Base-by-base conservation (phyloP, 2,888 invertebrate species). In the Xanthia icteritia region DNA sequence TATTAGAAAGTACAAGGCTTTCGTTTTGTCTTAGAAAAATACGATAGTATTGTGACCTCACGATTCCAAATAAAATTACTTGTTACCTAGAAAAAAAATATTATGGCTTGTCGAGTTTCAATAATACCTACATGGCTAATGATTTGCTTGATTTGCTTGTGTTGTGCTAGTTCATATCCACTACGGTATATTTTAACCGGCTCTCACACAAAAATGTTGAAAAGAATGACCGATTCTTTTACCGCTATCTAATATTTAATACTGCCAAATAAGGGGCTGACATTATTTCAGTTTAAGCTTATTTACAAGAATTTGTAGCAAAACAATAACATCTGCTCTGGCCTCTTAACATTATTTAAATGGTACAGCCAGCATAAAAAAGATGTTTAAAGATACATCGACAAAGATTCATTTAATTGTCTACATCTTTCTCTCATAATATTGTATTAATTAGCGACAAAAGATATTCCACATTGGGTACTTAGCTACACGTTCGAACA, bases 171-270 rank as follows among this genome's bases (percentile, higher is more conserved):
- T 58, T 5, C 31, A 11, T 31, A 54, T 27, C 5, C 31, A 36
- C n/a, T 58, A 68, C 42, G 27, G 54, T 63, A 63, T 23, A 51
- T 31, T 61, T 42, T 23, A 48, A 63, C 39, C 23, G 15, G 27
- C 31, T 73, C 73, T 73, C 42, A 9, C 56, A 27, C 42, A 42
- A 54, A 67, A 77, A 54, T 61, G n/a, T n/a, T 20, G 31, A 65
- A 56, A 72, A 61, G 42, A 74, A 77, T 61, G 42, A 61, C 31
- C 23, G 48, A 66, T 76, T 56, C 15, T 20, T 64, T 56, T 64
- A 64, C 66, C 75, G 66, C 31, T 77, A 77, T 45, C 66, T 74
- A 45, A 61, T 66, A 76, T 76, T 51, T 54, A 66, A 61, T 66
- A 76, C 60, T 15, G 45, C 74, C 66, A n/a, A 77, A 74, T 74